These are phyloP conservation scores for Doris montereyensis DNA, from an alignment of 2,888 invertebrate genomes.

Conservation along the genomic window DNA sequence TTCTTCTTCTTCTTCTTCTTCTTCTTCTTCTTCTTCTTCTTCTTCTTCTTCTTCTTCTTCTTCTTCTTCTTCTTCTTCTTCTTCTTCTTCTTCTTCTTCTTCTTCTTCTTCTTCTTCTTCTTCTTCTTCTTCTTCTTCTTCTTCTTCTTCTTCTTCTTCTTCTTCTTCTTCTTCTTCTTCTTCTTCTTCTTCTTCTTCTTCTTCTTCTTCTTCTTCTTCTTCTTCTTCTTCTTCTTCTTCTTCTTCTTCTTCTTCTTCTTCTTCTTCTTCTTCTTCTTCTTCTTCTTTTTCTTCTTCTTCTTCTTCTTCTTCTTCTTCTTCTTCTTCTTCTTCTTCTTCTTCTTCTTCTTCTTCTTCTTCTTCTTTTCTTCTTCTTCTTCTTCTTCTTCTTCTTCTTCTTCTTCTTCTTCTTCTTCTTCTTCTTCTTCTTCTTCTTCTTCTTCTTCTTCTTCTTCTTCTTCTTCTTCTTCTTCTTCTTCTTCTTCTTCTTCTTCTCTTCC, in stretches of 20 bases:
- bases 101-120: neutral
- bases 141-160: conserved; percentile 13
- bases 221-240: conserved; percentile 29
- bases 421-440: too few relatives aligned
- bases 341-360: conserved; percentile 23
- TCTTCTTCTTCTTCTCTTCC: too few relatives aligned
- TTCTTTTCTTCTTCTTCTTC: neutral
- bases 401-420: too few relatives aligned
- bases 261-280: neutral
- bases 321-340: conserved; percentile 4
- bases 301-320: conserved; percentile 89
- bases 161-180: conserved; percentile 28
- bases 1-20: neutral
- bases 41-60: conserved; percentile 74
- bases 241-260: conserved; percentile 38
- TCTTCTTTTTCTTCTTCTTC: conserved; percentile 75
- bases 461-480: too few relatives aligned
- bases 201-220: conserved; percentile 17
- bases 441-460: too few relatives aligned
- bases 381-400: conserved; percentile 14
- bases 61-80: conserved; percentile 69
- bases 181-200: neutral
- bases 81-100: conserved; percentile 79
- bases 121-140: conserved; percentile 3
- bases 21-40: conserved; percentile 30